Evolutionary conservation across 2,113 vertebrate genomes (phyloP).

Genomic region (Trachemys scripta): DNA sequence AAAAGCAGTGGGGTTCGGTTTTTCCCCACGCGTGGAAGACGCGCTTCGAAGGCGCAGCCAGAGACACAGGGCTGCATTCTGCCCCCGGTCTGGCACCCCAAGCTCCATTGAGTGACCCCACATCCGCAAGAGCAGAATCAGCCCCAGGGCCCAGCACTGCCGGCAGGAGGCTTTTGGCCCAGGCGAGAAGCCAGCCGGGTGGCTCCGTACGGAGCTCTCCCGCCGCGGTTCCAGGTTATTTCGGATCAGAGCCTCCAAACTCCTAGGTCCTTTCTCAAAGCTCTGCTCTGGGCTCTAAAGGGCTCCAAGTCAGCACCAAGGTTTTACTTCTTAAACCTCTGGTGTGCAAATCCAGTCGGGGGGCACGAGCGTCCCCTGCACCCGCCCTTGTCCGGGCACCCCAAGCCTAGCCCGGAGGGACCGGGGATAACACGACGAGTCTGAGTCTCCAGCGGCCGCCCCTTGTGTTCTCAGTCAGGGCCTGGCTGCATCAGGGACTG

Average conservation of each 20-base stretch:
- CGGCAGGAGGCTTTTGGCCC: background rate
- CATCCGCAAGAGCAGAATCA: background rate
- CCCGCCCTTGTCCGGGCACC: background rate
- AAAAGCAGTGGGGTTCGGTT: background rate
- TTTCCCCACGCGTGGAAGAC: background rate
- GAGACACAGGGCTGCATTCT: background rate
- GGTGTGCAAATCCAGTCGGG: background rate
- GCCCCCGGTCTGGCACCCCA: background rate
- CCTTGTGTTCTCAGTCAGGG: background rate
- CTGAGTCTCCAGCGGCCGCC: background rate
- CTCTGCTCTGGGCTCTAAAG: background rate
- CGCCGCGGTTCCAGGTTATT: too few species aligned
- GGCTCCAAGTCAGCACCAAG: background rate
- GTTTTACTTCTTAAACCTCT: background rate
- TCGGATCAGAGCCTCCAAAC: background rate
- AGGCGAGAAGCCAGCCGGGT: background rate
- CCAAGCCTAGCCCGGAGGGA: background rate
- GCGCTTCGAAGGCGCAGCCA: background rate
- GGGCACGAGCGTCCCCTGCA: background rate
- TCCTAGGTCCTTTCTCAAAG: background rate
- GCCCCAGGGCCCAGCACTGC: too few species aligned
- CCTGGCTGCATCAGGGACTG: background rate
- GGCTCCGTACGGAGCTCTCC: background rate
- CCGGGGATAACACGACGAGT: fast-evolving
- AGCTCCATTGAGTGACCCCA: background rate